Conservation (phyloP, 2,113 vertebrate genomes). For the Vicugna pacos region DNA sequence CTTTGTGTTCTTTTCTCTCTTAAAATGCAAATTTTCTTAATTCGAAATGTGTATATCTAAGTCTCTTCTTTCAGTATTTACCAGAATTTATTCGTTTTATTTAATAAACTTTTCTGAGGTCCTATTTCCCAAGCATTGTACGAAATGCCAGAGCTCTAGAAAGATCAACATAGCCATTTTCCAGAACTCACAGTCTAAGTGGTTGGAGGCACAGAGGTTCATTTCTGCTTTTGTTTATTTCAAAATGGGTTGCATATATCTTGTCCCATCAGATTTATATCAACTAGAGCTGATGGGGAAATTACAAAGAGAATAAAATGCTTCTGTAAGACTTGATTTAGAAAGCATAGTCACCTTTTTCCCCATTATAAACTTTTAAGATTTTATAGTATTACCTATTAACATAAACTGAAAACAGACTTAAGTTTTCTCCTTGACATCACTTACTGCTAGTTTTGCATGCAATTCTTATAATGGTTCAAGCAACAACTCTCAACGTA, state of each 20-base stretch:
- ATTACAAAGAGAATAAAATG: not conserved
- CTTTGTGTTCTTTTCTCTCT: not conserved
- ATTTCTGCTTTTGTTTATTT: not conserved
- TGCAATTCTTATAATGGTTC: conserved; percentile 98
- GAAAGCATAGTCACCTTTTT: not conserved
- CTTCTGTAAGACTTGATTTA: not conserved
- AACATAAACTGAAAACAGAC: not conserved
- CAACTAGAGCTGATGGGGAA: not conserved
- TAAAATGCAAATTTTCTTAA: not conserved
- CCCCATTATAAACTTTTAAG: not conserved
- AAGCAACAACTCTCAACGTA: conserved; percentile 98
- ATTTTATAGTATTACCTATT: not conserved
- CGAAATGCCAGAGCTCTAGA: not conserved
- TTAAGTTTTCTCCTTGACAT: conserved; percentile 89
- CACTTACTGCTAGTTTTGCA: conserved; percentile 91
- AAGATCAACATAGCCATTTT: not conserved
- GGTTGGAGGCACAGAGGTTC: not conserved
- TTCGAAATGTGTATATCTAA: not conserved
- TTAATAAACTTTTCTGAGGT: not conserved
- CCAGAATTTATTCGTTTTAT: not conserved
- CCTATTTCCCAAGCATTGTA: not conserved
- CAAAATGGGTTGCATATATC: rapidly evolving
- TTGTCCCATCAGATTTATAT: not conserved
- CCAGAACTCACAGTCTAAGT: not conserved
- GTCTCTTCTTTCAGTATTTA: conserved; percentile 4